Evolutionary conservation across 2,888 invertebrate genomes (phyloP), one percentile per base, ranked within the genome.

Genomic region (Thelaira solivaga): DNA sequence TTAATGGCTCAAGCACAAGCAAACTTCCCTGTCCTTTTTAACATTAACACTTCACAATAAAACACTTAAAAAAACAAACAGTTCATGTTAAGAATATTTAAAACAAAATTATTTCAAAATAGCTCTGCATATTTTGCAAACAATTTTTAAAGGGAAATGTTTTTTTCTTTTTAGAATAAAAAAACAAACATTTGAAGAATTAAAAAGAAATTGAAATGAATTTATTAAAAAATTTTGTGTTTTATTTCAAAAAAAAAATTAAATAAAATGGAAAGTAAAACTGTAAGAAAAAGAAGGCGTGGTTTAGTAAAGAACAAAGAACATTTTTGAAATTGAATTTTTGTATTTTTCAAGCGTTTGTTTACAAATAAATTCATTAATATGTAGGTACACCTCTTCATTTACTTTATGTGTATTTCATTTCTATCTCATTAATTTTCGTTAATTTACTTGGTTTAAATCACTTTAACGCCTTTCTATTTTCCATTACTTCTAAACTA

Each of bases 321-420:
- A 29, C 43, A 45, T 31, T 11, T 18, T 2, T n/a, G 26, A 22
- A 43, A 68, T 45, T 72, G 34, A 18, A n/a, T n/a, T 10, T 18
- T 1, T 2, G 41, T 24, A 67, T 79, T 79, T 79, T 79, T 79
- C 79, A 79, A 79, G 76, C 79, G 79, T 79, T 79, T 76, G 76
- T 79, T 76, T 79, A 45, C 49, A 45, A 11, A 64, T 31, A 47
- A 18, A 7, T 65, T 51, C n/a, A 29, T 26, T 16, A 34, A 41
- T 16, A 26, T 3, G n/a, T 34, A 2, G n/a, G n/a, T 47, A 0
- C 7, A 31, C 10, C n/a, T 29, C 13, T 24, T 13, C 34, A 4
- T 53, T 39, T 61, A 41, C 22, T 10, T 1, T 29, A 10, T 45
- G 34, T n/a, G 11, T 20, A 29, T 62, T 4, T 68, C 29, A 61